Evolutionary conservation across 2,113 vertebrate species (phyloP), one percentile per base, ranked within the genome.

Genomic region (Abramis brama): DNA sequence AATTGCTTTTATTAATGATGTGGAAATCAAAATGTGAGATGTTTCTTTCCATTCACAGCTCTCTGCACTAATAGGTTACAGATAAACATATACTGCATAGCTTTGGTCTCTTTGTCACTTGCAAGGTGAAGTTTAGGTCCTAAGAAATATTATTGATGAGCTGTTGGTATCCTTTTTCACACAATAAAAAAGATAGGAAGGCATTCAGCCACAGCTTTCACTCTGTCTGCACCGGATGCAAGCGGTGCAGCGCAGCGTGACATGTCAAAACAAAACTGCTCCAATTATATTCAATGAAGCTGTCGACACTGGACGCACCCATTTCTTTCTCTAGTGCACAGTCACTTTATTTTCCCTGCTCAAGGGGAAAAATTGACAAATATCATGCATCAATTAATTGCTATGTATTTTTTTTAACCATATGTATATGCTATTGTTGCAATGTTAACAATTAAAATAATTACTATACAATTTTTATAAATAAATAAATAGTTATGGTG

Each of bases 21-120:
- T 86, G 80, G 75, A 86, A 86, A 88, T 86, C 85, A 68, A 68
- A 86, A 88, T 50, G 85, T 74, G 73, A 76, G 81, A 74, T 86
- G 66, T 84, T 88, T 81, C 78, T 25, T 86, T 83, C 79, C 33
- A 83, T 83, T 45, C 64, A 39, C 52, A 45, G 23, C 36, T 75
- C 73, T 50, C 30, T 66, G 70, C 19, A 6, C 57, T 86, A 86
- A 76, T 76, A 21, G 30, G 71, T 36, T 25, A 6, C 33, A 68
- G 75, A 79, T 57, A 66, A 84, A 83, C 79, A 81, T 33, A 64
- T 30, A 39, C 25, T 2, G 60, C 13, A 57, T 71, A 33, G 60
- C 79, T 27, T 57, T 83, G 64, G 57, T 75, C 80, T 84, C 76
- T 70, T 55, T 76, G 73, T 52, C 27, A 75, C 64, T 64, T 33